A percentile compares a stretch with the other conserved stretches of the same genome.
Conservation (phyloP, 2,113 vertebrate genomes). For the Pitta sordida region DNA sequence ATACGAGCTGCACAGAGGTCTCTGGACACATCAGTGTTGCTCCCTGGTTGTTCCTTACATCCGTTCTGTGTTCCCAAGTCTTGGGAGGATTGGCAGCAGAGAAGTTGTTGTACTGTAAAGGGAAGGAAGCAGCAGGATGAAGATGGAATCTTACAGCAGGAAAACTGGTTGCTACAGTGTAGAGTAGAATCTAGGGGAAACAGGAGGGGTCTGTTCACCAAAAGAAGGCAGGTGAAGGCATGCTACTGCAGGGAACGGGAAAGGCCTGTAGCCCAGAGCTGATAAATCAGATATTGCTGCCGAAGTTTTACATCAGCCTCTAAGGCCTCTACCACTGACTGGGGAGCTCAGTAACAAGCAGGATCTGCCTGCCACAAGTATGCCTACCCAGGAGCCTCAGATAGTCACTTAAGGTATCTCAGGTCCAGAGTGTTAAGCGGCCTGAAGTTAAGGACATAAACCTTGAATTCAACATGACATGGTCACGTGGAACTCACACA, state of each 20-base stretch:
- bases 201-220: neutral
- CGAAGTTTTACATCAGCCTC: neutral
- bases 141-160: neutral
- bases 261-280: neutral
- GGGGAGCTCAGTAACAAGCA: neutral
- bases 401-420: neutral
- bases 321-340: neutral
- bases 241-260: neutral
- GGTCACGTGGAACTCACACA: neutral
- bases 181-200: neutral
- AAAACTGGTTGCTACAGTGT: constrained; percentile 31
- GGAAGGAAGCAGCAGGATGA: neutral
- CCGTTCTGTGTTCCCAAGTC: neutral
- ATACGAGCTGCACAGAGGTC: neutral
- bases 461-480: neutral
- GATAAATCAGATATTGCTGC: neutral
- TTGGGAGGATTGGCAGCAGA: neutral
- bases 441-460: neutral
- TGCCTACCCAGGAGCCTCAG: neutral
- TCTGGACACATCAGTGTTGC: neutral
- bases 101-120: neutral
- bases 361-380: neutral
- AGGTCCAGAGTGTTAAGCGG: neutral
- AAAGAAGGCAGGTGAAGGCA: neutral
- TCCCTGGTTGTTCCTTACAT: neutral